Evolutionary conservation across 1,140 invertebrate genomes (phyloP).

Genomic region (Zaprionus vittiger): DNA sequence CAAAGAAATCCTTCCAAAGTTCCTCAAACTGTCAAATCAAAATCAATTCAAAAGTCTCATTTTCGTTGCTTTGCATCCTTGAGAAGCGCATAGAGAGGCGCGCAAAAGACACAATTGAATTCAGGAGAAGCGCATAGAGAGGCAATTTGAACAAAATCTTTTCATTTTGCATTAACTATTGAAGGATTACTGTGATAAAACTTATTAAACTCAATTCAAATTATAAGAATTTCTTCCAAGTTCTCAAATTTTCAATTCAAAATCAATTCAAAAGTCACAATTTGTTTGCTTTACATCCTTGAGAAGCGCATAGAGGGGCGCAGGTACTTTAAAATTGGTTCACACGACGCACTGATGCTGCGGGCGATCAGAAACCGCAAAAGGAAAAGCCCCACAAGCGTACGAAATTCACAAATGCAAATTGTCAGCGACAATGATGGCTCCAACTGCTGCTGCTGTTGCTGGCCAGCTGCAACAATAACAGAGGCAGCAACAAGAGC

Average conservation of each 20-base stretch:
- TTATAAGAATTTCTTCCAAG: no score
- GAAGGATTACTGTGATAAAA: no score
- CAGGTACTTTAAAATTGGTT: constrained; percentile 35
- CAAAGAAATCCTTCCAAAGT: no score
- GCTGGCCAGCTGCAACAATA: constrained; percentile 64
- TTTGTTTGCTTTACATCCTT: background rate
- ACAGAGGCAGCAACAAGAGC: constrained; percentile 30
- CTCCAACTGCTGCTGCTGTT: constrained; percentile 47
- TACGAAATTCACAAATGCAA: constrained; percentile 49
- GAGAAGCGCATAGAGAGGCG: constrained; percentile 25
- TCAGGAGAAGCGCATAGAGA: no score
- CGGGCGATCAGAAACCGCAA: constrained; percentile 48
- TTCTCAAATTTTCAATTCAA: background rate
- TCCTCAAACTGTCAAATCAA: background rate
- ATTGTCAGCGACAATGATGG: constrained; percentile 51
- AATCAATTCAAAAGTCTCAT: background rate
- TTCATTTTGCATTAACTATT: no score
- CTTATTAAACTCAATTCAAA: no score
- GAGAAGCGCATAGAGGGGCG: constrained; percentile 24
- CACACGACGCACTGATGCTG: constrained; percentile 42
- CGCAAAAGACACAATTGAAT: no score
- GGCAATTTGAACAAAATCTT: no score
- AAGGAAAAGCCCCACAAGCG: constrained; percentile 75
- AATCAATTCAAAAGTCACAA: background rate
- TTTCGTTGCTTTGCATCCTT: background rate